A percentile compares a stretch with the other conserved stretches of the same genome.
Evolutionary conservation across 2,888 invertebrate genomes (phyloP).

Genomic region (Mesochorus sp.): DNA sequence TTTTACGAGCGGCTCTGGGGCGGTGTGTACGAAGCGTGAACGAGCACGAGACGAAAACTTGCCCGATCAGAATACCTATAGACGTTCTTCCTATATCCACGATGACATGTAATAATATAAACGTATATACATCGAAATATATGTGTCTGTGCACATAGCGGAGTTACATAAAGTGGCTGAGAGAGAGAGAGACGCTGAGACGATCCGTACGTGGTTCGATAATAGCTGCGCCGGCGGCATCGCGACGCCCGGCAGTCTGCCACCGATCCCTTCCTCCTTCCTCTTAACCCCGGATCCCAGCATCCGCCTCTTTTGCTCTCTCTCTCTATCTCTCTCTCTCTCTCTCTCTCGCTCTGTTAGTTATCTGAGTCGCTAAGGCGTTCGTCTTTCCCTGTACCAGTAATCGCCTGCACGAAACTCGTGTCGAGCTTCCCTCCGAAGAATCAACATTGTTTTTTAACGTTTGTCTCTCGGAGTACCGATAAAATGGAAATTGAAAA

Average conservation of each 20-base stretch:
- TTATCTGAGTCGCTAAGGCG: constrained; percentile 54
- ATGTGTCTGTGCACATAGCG: constrained; percentile 18
- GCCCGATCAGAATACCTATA: constrained; percentile 46
- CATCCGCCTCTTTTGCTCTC: constrained; percentile 14
- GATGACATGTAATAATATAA: constrained; percentile 10
- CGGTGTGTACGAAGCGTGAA: constrained; percentile 54
- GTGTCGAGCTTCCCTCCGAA: neutral
- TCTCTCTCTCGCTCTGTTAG: constrained; percentile 12
- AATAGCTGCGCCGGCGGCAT: constrained; percentile 72
- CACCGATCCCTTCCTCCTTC: constrained; percentile 69
- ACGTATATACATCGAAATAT: constrained; percentile 8
- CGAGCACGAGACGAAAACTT: constrained; percentile 60
- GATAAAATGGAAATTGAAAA: too few species aligned
- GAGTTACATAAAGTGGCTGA: constrained; percentile 49
- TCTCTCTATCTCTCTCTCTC: constrained; percentile 56
- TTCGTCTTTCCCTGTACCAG: constrained; percentile 37
- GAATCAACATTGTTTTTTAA: neutral
- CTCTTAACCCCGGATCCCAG: constrained; percentile 20
- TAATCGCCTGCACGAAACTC: constrained; percentile 42
- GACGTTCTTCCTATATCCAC: constrained; percentile 34
- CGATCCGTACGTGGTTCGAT: constrained; percentile 74
- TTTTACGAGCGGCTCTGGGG: constrained; percentile 51
- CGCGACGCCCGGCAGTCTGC: constrained; percentile 80
- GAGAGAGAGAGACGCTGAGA: constrained; percentile 66
- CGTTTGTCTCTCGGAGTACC: too few species aligned